Percentiles rank a stretch among this genome's conserved stretches.
Evolutionary conservation across 2,888 invertebrate species (phyloP).

Genomic region (Marronus borbonicus): DNA sequence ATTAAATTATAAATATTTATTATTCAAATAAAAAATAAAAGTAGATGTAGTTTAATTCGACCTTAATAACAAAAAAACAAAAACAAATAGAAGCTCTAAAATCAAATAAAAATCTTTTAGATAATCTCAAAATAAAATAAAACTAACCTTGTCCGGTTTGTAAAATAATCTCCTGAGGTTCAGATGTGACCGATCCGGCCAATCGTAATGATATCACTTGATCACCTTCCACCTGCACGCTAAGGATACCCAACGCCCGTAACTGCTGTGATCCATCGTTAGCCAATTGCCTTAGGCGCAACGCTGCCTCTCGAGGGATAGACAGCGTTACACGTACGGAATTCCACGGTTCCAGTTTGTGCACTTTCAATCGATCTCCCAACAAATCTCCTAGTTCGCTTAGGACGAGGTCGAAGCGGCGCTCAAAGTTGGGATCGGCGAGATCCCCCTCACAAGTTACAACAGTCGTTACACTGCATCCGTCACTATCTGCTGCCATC

Average conservation of each 20-base stretch:
- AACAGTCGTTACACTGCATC: slow-evolving; percentile 84
- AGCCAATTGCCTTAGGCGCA: slow-evolving; percentile 91
- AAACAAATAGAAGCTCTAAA: too few species aligned
- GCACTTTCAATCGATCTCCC: slow-evolving; percentile 74
- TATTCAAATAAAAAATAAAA: too few species aligned
- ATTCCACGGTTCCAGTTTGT: slow-evolving; percentile 97
- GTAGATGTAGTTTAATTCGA: too few species aligned
- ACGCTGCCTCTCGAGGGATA: slow-evolving; percentile 96
- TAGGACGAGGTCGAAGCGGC: slow-evolving; percentile 84
- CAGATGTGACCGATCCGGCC: slow-evolving; percentile 77
- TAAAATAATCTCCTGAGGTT: slow-evolving; percentile 81
- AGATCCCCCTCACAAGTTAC: slow-evolving; percentile 95
- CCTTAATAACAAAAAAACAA: too few species aligned
- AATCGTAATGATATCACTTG: slow-evolving; percentile 82
- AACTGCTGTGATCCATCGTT: slow-evolving; percentile 91
- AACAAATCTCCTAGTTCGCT: slow-evolving; percentile 85
- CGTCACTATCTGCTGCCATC: slow-evolving; percentile 91
- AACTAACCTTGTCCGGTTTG: slow-evolving; percentile 71
- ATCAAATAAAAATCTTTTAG: too few species aligned
- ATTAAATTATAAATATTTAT: too few species aligned
- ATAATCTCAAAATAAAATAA: background rate
- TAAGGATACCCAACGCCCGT: slow-evolving; percentile 93
- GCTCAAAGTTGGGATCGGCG: slow-evolving; percentile 89
- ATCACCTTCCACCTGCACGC: slow-evolving; percentile 94
- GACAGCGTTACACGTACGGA: slow-evolving; percentile 98